Conservation (phyloP, 2,888 invertebrate genomes). For the Gasteruption jaculator region DNA sequence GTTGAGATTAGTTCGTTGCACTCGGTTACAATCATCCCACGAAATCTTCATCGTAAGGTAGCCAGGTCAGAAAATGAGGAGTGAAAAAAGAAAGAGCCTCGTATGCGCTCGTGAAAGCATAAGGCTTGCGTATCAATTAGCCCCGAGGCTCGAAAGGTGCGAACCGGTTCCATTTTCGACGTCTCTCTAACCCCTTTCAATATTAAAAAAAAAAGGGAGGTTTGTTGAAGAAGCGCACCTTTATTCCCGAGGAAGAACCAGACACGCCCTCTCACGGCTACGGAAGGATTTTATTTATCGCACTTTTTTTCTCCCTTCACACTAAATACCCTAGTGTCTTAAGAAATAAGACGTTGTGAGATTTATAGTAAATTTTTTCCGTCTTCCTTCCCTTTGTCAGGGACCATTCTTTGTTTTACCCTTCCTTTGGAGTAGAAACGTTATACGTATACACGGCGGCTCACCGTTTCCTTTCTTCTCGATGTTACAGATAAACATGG, state of each 20-base stretch:
- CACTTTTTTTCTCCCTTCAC: conserved; percentile 31
- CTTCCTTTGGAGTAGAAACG: conserved; percentile 5
- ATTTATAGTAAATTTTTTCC: conserved; percentile 37
- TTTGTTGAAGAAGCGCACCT: conserved; percentile 1
- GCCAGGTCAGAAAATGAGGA: no score
- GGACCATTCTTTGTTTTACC: conserved; percentile 20
- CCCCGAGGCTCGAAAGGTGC: conserved; percentile 33
- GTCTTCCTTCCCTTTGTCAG: conserved; percentile 14
- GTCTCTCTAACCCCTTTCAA: conserved; percentile 3
- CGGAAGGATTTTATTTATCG: conserved; percentile 36
- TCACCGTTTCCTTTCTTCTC: conserved; percentile 3
- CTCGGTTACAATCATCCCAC: no score
- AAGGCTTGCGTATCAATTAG: conserved; percentile 35
- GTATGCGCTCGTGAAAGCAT: no score
- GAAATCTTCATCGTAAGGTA: no score
- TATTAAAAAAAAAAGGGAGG: not conserved
- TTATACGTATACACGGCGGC: conserved; percentile 6
- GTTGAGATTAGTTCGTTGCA: no score
- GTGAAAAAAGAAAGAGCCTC: no score
- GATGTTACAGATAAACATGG: conserved; percentile 55
- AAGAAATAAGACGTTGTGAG: conserved; percentile 38
- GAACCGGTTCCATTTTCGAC: conserved; percentile 42
- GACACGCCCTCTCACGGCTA: conserved; percentile 29
- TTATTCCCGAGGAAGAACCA: not conserved
- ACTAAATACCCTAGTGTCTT: conserved; percentile 34